Base-by-base conservation (phyloP, 2,888 invertebrate genomes). In the Slavum lentiscoides region DNA sequence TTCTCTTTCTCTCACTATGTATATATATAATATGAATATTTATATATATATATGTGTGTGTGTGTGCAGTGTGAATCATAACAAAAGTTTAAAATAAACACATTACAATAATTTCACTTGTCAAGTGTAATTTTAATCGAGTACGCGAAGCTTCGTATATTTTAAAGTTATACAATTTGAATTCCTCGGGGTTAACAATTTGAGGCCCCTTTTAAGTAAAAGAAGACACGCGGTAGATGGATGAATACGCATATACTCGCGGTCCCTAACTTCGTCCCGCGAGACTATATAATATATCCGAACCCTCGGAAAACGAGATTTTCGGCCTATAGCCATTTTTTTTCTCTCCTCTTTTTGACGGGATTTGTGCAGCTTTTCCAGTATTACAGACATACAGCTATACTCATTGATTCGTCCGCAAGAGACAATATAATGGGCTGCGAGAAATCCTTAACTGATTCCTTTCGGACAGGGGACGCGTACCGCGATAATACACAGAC, bases 101-200 rank as follows among this genome's bases (percentile, higher is more conserved):
- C 74, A 55, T 74, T 66, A 23, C 21, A 59, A 49, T 39, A 67
- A 43, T 49, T 73, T 67, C 19, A n/a, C 67, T 58, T 75, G 75
- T 75, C 75, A 49, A 68, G 75, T 30, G 11, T 75, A 75, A 75
- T 75, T 75, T 75, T 75, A 75, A 75, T 75, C 75, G 75, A 75
- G 67, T 75, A 58, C 23, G 66, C 59, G 3, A n/a, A 13, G 39
- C 67, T 55, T 58, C 67, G 30, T 23, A 23, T 66, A 61, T 43
- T 61, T 68, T 75, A 68, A 75, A 75, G 43, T 67, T 68, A 58
- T 59, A 59, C 59, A 75, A 75, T 75, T 59, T 75, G 43, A 75
- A 67, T 66, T 75, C 75, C 75, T 75, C 67, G 23, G 75, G 75
- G 75, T 75, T 67, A 30, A 68, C 49, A 39, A 58, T 75, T 67